Evolutionary conservation across 2,888 invertebrate genomes (phyloP), one percentile per base, ranked within the genome.

Genomic region (Myathropa florea): DNA sequence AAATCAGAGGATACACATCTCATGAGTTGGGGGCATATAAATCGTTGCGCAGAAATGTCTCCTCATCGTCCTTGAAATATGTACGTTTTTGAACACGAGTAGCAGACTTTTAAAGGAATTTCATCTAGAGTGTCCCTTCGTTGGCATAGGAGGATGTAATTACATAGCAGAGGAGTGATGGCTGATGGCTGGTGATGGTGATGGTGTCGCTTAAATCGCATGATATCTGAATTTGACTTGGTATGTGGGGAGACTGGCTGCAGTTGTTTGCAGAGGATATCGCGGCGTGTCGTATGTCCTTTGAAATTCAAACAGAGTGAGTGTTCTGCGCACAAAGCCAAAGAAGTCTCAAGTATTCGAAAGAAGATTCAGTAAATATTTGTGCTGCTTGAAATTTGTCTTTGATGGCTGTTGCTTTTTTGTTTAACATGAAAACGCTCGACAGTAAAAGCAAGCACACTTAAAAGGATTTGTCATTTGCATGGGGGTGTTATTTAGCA

Each of bases 221-320:
- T 64, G 70, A 80, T 75, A 83, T 83, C 83, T 83, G 75, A 79
- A 75, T 83, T 70, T 53, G 64, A 59, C 46, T 65, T 18, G 23
- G 46, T 39, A 18, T 46, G 12, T 12, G 57, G 46, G 9, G 18
- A 9, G 36, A 57, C 79, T 83, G 79, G 70, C 79, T 70, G 70
- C 79, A 70, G 64, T 67, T 81, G 84, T 84, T 81, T 84, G 67
- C 65, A 81, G 81, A 81, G 84, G 81, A 81, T 81, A 84, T 81
- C 75, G 79, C 28, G 18, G 46, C 46, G 79, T 83, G 57, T 75
- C 64, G 64, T 79, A 68, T 79, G 65, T 84, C 81, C 84, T 84
- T 84, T 84, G 84, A 81, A 84, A 84, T 59, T 70, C 67, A 78
- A 61, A 61, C 83, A 83, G 24, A 72, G 21, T 36, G 79, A 60